Percentiles rank a stretch among this genome's conserved stretches.
Evolutionary conservation across 2,113 vertebrate species (phyloP).

Genomic region (Oryzias woworae): DNA sequence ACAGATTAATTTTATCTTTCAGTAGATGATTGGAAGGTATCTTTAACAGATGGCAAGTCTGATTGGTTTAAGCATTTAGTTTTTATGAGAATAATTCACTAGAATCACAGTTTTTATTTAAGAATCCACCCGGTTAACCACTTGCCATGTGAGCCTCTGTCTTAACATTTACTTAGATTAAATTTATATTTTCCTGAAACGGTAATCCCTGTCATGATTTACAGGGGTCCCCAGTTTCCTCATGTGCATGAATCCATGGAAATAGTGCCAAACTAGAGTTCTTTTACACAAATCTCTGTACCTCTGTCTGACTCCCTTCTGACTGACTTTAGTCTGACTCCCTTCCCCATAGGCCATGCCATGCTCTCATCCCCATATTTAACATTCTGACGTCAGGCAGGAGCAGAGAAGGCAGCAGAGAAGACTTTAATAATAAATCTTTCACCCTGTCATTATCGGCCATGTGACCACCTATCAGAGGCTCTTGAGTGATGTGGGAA

Average conservation of each 20-base stretch:
- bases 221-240: conserved; percentile 36
- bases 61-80: too few species aligned
- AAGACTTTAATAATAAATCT: conserved; percentile 79
- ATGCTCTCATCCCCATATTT: conserved; percentile 77
- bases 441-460: conserved; percentile 80
- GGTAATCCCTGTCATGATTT: conserved; percentile 45
- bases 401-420: conserved; percentile 68
- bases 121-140: too few species aligned
- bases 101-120: too few species aligned
- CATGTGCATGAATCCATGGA: conserved; percentile 45
- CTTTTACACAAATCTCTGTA: conserved; percentile 60
- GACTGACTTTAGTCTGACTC: conserved; percentile 48
- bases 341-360: conserved; percentile 59
- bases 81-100: too few species aligned
- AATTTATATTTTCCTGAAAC: conserved; percentile 47
- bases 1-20: too few species aligned
- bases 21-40: too few species aligned
- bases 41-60: too few species aligned
- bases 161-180: conserved; percentile 40
- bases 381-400: conserved; percentile 77
- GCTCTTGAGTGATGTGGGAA: conserved; percentile 80
- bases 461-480: conserved; percentile 78
- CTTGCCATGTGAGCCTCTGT: conserved; percentile 1
- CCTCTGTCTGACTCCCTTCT: conserved; percentile 41
- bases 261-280: conserved; percentile 46